A percentile compares a stretch with the other conserved stretches of the same genome.
Evolutionary conservation across 1,140 invertebrate genomes (phyloP).

Genomic region (Atta texana): DNA sequence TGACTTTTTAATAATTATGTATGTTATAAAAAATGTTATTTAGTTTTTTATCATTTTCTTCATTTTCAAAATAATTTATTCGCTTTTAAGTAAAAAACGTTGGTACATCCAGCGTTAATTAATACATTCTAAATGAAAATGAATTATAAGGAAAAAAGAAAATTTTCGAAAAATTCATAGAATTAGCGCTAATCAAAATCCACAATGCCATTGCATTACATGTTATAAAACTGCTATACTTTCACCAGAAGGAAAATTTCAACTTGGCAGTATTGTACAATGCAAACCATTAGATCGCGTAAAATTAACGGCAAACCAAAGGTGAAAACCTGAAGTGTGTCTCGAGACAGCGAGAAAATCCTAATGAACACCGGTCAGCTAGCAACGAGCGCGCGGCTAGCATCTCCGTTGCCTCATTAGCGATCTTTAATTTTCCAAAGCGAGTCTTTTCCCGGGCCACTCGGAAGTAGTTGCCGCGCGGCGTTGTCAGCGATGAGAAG

Average conservation of each 20-base stretch:
- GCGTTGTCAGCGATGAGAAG: conserved; percentile 56
- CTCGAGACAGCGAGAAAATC: conserved; percentile 46
- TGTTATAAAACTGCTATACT: background rate
- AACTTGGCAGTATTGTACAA: background rate
- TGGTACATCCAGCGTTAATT: too few species aligned
- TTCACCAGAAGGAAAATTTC: background rate
- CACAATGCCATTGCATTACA: background rate
- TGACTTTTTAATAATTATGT: too few species aligned
- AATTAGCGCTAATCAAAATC: conserved; percentile 8
- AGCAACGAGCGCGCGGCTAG: conserved; percentile 34
- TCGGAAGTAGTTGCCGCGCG: conserved; percentile 63
- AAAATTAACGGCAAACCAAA: conserved; percentile 23
- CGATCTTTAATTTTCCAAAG: conserved; percentile 76
- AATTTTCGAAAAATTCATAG: background rate
- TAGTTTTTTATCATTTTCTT: too few species aligned
- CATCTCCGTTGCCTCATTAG: conserved; percentile 70
- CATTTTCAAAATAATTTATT: too few species aligned
- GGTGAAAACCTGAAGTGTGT: conserved; percentile 20
- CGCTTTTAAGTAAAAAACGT: too few species aligned
- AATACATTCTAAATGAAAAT: background rate
- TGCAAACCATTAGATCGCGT: background rate
- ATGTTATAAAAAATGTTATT: too few species aligned
- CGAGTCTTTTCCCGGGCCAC: conserved; percentile 50
- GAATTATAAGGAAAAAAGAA: too few species aligned
- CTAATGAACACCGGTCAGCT: conserved; percentile 57